phyloP scores from a whole-genome alignment of 2,113 vertebrate genomes.

The Limanda limanda region DNA sequence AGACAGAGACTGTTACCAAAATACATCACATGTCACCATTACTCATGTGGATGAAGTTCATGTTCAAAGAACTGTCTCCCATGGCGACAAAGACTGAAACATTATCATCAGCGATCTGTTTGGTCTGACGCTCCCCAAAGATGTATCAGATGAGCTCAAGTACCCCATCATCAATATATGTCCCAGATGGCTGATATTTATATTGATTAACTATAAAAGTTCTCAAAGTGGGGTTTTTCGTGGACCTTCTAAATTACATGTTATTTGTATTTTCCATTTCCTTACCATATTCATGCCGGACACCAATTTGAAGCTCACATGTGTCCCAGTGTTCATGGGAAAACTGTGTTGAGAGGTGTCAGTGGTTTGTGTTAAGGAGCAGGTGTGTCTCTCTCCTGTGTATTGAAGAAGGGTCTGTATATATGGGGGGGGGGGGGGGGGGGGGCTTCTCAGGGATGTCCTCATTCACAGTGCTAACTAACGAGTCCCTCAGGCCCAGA shows the following conservation, averaged over 20 bases:
- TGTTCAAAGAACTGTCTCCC: not conserved
- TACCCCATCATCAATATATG: not conserved
- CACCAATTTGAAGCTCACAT: not conserved
- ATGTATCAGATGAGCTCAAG: not conserved
- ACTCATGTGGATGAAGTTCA: not conserved
- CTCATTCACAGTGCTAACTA: slow-evolving; percentile 65
- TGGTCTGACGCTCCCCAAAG: not conserved
- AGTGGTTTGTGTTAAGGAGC: slow-evolving; percentile 50
- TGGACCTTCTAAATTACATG: too few species aligned
- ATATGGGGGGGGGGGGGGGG: not conserved
- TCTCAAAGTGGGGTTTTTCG: too few species aligned
- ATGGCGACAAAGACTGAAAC: not conserved
- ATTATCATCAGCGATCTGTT: not conserved
- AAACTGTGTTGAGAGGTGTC: slow-evolving; percentile 30
- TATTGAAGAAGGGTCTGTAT: slow-evolving; percentile 45
- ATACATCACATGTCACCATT: not conserved
- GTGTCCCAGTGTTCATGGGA: slow-evolving; percentile 22
- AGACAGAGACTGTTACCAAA: not conserved
- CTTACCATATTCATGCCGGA: not conserved
- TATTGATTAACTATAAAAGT: too few species aligned
- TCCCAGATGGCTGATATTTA: too few species aligned
- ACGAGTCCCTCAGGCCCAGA: slow-evolving; percentile 73
- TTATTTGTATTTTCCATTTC: not conserved
- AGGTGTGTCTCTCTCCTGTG: slow-evolving; percentile 67
- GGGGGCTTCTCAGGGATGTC: slow-evolving; percentile 46